Evolutionary conservation across 2,797 vertebrate species (phyloP).

Genomic region (Phrynocephalus guinanensis): DNA sequence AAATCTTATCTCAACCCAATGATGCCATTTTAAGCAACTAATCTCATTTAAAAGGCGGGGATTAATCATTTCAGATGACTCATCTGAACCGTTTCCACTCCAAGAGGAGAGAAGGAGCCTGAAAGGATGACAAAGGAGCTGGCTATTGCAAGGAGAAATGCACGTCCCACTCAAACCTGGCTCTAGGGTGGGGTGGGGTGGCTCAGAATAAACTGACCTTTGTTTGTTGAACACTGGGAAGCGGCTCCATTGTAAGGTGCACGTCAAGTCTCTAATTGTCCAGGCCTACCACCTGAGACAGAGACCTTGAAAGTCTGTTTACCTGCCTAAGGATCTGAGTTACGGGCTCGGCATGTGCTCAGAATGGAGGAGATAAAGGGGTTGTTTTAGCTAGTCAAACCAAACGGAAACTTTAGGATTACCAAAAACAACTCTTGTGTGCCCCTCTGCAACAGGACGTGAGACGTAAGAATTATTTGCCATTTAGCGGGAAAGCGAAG

Average conservation of each 20-base stretch:
- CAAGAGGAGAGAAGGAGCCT: background rate
- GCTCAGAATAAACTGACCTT: background rate
- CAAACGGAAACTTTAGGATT: background rate
- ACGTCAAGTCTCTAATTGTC: background rate
- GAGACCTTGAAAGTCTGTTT: background rate
- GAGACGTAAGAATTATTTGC: background rate
- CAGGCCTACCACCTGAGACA: too few species aligned
- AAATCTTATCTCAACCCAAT: conserved; percentile 10
- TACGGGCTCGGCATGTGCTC: background rate
- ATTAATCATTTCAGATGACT: conserved; percentile 39
- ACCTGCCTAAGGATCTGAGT: background rate
- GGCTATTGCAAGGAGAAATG: background rate
- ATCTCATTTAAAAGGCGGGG: conserved; percentile 22
- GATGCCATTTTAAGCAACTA: conserved; percentile 37
- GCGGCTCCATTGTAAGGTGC: conserved; percentile 7
- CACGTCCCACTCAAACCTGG: background rate
- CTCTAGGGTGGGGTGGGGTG: too few species aligned
- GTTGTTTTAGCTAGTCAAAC: background rate
- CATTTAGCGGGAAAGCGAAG: background rate
- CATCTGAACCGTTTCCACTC: conserved; percentile 1
- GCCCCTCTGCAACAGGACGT: background rate
- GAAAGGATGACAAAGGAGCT: background rate
- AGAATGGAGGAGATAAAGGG: background rate
- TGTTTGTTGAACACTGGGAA: background rate
- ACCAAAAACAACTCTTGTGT: background rate